A percentile compares a stretch with the other conserved stretches of the same genome.
phyloP scores from a whole-genome alignment of 2,113 vertebrate genomes.

The Rhinogobius similis region DNA sequence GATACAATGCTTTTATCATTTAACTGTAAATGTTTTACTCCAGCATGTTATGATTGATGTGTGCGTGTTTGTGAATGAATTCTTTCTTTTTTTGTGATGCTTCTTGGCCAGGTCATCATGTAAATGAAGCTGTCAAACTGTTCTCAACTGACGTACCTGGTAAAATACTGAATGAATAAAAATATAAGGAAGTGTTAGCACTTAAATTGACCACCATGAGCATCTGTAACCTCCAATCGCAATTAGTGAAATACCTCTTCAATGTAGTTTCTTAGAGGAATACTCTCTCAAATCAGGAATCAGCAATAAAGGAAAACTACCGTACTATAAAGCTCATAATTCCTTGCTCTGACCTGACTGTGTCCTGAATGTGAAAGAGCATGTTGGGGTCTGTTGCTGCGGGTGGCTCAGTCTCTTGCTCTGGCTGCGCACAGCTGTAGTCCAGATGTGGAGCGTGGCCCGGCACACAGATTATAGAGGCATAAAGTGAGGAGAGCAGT shows the following conservation, averaged over 20 bases:
- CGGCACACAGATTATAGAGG: conserved; percentile 64
- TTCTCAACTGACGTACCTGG: too few species aligned
- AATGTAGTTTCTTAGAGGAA: neutral
- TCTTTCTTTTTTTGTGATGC: too few species aligned
- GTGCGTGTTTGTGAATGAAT: too few species aligned
- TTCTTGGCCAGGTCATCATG: too few species aligned
- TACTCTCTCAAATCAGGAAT: neutral
- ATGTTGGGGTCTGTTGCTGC: conserved; percentile 12
- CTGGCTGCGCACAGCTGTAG: conserved; percentile 45
- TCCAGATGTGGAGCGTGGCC: conserved; percentile 62
- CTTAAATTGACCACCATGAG: neutral
- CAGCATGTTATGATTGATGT: too few species aligned
- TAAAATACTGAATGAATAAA: neutral
- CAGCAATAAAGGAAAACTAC: neutral
- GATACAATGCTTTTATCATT: too few species aligned
- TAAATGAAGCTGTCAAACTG: too few species aligned
- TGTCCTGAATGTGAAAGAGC: neutral
- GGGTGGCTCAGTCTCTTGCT: conserved; percentile 36
- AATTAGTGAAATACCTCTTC: neutral
- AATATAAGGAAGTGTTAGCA: neutral
- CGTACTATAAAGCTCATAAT: neutral
- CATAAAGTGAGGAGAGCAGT: conserved; percentile 53
- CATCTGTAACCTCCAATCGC: neutral
- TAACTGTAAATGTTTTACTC: too few species aligned
- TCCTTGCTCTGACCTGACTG: neutral